Conservation (phyloP, 2,888 invertebrate species). For the Dromius quadrimaculatus region DNA sequence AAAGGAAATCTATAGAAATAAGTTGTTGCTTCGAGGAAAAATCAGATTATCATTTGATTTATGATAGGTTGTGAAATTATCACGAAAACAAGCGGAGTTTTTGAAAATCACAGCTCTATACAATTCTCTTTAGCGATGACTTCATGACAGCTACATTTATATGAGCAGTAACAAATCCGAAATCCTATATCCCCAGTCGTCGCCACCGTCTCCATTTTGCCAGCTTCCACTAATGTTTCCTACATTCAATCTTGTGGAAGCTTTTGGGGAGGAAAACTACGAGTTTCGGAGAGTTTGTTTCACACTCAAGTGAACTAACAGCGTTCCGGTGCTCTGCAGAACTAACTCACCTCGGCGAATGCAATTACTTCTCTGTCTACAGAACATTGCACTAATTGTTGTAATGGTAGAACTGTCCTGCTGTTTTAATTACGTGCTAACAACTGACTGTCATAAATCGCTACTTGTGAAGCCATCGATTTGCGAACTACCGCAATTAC, state of each 20-base stretch:
- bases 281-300: slow-evolving; percentile 37
- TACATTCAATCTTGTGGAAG: slow-evolving; percentile 41
- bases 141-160: too few species aligned
- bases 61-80: too few species aligned
- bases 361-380: slow-evolving; percentile 39
- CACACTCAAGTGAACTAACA: slow-evolving; percentile 38
- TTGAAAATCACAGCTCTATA: too few species aligned
- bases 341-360: slow-evolving; percentile 17
- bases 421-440: slow-evolving; percentile 53
- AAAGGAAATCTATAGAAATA: background rate
- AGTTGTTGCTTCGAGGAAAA: slow-evolving; percentile 7
- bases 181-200: too few species aligned
- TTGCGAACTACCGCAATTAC: slow-evolving; percentile 45
- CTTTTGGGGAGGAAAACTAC: background rate
- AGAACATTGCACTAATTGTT: slow-evolving; percentile 53
- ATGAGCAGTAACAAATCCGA: too few species aligned
- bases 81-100: too few species aligned
- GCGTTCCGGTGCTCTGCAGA: background rate
- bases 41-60: too few species aligned
- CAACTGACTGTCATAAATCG: slow-evolving; percentile 51
- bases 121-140: too few species aligned
- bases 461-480: slow-evolving; percentile 26
- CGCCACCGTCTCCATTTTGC: too few species aligned
- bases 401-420: slow-evolving; percentile 52
- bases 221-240: slow-evolving; percentile 37